Evolutionary conservation across 2,888 invertebrate species (phyloP), one percentile per base, ranked within the genome.

Genomic region (Phorcus lineatus): DNA sequence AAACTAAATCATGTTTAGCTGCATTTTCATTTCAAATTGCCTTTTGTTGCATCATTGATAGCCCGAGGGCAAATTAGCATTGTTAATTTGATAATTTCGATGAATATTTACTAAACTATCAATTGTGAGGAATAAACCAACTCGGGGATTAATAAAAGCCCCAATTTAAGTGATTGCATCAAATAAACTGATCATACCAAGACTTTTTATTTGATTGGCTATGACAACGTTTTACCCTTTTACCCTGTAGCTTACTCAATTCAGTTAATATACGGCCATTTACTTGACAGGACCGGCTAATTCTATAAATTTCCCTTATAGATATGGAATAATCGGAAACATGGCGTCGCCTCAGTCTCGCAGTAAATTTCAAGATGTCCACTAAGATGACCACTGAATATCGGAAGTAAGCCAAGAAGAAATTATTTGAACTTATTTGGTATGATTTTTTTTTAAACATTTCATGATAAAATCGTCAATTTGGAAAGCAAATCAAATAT

Each of bases 41-140:
- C 24, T 24, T 24, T 13, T n/a, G 17, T 28, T 28, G 24, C 62
- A 62, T 24, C 62, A 36, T 4, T 36, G 2, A 36, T 36, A 36
- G 24, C 62, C 62, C 28, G 0, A 62, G 62, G 28, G 24, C 62
- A 62, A 28, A 62, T 62, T 62, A 62, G 62, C 62, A 62, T 62
- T 11, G 28, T 62, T 4, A 62, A 62, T n/a, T 24, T 24, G 28
- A 62, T 62, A 62, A 62, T 62, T 62, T 62, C 62, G 17, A 62
- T 62, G 62, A 62, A 62, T 62, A 62, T 62, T 62, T 62, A 62
- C 62, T 28, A 62, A 62, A 62, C 62, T n/a, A 62, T 62, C 62
- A 28, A 62, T 28, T 62, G 28, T 62, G 62, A 62, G 28, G 62
- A 28, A 28, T n/a, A 62, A 28, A 62, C 24, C 17, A 28, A 24